Percentiles rank a stretch among this genome's conserved stretches.
Evolutionary conservation across 2,888 invertebrate species (phyloP).

Genomic region (Pristionchus japonicus): DNA sequence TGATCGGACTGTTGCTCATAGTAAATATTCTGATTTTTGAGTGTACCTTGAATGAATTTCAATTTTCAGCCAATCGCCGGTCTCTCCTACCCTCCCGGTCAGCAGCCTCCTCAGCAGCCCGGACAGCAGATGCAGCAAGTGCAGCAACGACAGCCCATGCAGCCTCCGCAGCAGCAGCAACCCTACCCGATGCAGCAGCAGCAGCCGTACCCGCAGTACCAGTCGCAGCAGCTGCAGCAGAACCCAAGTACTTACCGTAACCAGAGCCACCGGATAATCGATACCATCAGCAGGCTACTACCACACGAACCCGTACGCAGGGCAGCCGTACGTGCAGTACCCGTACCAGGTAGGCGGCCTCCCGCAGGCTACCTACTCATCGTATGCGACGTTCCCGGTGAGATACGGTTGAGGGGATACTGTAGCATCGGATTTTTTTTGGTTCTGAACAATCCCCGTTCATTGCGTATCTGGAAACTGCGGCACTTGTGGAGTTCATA

Average conservation of each 20-base stretch:
- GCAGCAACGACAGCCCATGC: neutral
- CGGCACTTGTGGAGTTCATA: no score
- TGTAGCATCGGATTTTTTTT: no score
- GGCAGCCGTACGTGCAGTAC: neutral
- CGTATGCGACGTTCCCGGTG: neutral
- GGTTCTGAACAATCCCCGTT: no score
- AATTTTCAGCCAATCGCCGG: neutral
- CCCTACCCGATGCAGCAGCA: neutral
- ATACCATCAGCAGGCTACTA: neutral
- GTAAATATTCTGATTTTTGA: no score
- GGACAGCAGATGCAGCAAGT: neutral
- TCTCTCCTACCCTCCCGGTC: neutral
- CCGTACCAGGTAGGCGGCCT: neutral
- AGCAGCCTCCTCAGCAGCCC: neutral
- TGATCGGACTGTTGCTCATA: no score
- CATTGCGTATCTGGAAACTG: no score
- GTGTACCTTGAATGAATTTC: no score
- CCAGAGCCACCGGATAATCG: neutral
- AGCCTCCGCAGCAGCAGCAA: neutral
- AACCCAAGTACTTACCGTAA: neutral
- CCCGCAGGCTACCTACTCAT: neutral
- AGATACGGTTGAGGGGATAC: neutral
- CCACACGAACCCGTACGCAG: neutral
- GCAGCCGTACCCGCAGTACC: neutral
- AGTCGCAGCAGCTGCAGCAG: no score